Evolutionary conservation across 2,888 invertebrate genomes (phyloP), one percentile per base, ranked within the genome.

Genomic region (Tanytarsus gracilentus): DNA sequence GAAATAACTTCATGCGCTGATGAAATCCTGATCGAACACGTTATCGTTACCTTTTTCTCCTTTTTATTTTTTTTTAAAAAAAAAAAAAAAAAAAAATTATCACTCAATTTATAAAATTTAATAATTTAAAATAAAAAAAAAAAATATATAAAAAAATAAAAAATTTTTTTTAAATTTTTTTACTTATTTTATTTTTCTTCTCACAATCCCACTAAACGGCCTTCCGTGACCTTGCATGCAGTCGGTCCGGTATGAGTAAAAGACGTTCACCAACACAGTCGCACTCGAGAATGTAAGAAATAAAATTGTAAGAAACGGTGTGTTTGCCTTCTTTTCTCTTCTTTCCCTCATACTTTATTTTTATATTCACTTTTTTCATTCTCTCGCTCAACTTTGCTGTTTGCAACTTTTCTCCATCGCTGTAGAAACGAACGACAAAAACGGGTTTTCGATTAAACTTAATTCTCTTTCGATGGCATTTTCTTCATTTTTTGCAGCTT

Each of bases 211-310:
- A 30, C 51, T n/a, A 61, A 62, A 61, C 61, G 62, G 50, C 44
- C 59, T 59, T 52, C 36, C 33, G 29, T 61, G 64, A 64, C 64
- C 64, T 64, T 64, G 64, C 63, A 63, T 61, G 62, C 62, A n/a
- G n/a, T n/a, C 61, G 61, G 61, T 62, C 63, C 63, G 63, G 61
- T 64, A 53, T 29, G 36, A 36, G 26, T 27, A 40, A 55, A 55
- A 55, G 55, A 55, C 55, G 40, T 55, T 55, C 26, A 55, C 55
- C 8, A 14, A 55, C 26, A 40, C 55, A 25, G 30, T 30, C 30
- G 39, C 7, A 23, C 6, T 52, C 9, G 21, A 30, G 16, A 21
- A 30, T 50, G 26, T 14, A 21, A n/a, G n/a, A 16, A 29, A 30
- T 11, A 52, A 33, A 33, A n/a, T n/a, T n/a, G n/a, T 21, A 18